Base-by-base conservation (phyloP, 2,888 invertebrate species). In the Gisinianus flammeolus region DNA sequence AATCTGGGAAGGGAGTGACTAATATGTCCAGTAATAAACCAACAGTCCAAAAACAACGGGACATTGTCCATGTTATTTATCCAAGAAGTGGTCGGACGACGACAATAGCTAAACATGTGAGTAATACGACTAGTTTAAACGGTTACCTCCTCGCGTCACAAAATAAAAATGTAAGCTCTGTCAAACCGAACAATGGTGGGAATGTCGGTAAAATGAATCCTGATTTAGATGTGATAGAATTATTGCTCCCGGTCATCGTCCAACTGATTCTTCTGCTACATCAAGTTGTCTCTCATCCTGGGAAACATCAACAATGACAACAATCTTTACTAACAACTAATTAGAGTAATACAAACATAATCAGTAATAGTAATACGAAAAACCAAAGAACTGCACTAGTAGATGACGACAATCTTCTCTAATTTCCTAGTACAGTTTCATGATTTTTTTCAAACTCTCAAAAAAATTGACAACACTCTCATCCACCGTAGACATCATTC, bases 201-300 rank as follows among this genome's bases (percentile, higher is more conserved):
- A 80, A 79, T 10, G 84, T 83, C 52, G 81, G 83, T 12, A 83
- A 83, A 66, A 79, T 83, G 54, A 82, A 82, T 77, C 83, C 83
- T 19, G 82, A 82, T 76, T 79, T 84, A 56, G 84, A 84, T 81
- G 84, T 84, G 76, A 84, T 84, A 78, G 83, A n/a, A n/a, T 83
- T 54, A 79, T 84, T 33, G 67, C 78, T n/a, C 58, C 79, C 6
- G 71, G 71, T 35, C 35, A 1, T 33, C 70, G 24, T 31, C 62
- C 24, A 33, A 16, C 26, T 54, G 8, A 24, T 31, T 58, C 62
- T 54, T n/a, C 62, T 26, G 35, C 30, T 2, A 12, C 68, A 30
- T 31, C 58, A 30, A 52, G 8, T 22, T 35, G 10, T 10, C 22
- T 30, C 22, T 35, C 30, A 52, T 54, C 70, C 26, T 1, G 30